Evolutionary conservation across 2,113 vertebrate genomes (phyloP).

Genomic region (Antennarius striatus): DNA sequence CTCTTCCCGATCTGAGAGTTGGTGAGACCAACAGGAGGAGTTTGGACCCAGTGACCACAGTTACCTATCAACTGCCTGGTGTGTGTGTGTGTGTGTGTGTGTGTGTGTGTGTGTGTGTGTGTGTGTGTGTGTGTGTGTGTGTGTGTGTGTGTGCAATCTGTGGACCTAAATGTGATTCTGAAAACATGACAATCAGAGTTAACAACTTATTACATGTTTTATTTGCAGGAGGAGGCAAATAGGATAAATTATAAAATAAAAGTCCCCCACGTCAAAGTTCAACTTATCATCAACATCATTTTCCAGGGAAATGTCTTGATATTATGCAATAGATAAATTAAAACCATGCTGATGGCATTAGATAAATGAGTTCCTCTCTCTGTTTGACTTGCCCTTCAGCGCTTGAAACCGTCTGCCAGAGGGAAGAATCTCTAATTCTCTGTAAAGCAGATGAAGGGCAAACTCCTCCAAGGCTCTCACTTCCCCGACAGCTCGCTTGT

Average conservation of each 20-base stretch:
- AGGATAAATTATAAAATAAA: slow-evolving; percentile 1
- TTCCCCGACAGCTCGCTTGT: slow-evolving; percentile 47
- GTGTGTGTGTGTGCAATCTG: no score
- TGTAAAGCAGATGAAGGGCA: slow-evolving; percentile 49
- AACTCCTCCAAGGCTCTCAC: slow-evolving; percentile 28
- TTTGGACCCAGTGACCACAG: slow-evolving; percentile 30
- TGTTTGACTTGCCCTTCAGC: slow-evolving; percentile 40
- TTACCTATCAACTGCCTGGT: neutral
- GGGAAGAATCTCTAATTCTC: slow-evolving; percentile 43
- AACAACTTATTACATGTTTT: no score
- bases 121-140: neutral
- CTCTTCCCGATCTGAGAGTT: slow-evolving; percentile 61
- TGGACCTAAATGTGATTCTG: no score
- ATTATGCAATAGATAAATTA: slow-evolving; percentile 24
- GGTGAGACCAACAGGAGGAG: slow-evolving; percentile 73
- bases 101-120: neutral
- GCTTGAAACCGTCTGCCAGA: slow-evolving; percentile 39
- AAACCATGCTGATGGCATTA: slow-evolving; percentile 9
- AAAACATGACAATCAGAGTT: no score
- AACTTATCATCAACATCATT: neutral
- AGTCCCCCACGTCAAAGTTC: slow-evolving; percentile 1
- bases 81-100: neutral
- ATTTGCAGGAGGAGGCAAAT: neutral
- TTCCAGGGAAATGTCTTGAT: slow-evolving; percentile 5
- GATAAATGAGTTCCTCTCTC: slow-evolving; percentile 37